A percentile compares a stretch with the other conserved stretches of the same genome.
Conservation (phyloP, 2,113 vertebrate genomes). For the Siniperca chuatsi region DNA sequence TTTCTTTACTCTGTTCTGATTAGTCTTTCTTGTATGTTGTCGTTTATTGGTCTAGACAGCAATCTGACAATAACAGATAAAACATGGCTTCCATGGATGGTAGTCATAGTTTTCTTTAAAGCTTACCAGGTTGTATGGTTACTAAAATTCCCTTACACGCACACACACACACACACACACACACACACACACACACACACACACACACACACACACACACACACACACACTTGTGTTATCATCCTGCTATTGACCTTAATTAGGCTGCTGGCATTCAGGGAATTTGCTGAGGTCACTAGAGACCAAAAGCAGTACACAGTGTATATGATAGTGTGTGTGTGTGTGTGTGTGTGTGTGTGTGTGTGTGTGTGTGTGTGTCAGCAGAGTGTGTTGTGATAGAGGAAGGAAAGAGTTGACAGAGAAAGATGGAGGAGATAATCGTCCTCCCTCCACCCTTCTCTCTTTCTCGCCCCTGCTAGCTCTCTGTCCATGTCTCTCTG, state of each 20-base stretch:
- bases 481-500: neutral
- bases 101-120: constrained; percentile 8
- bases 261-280: constrained; percentile 66
- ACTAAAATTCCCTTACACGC: constrained; percentile 6
- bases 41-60: neutral
- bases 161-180: neutral
- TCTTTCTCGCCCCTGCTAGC: neutral
- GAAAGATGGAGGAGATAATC: constrained; percentile 63
- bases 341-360: constrained; percentile 15
- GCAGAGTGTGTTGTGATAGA: constrained; percentile 35
- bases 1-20: neutral
- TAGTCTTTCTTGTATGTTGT: neutral
- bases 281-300: constrained; percentile 71
- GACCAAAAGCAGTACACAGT: constrained; percentile 38
- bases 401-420: constrained; percentile 53
- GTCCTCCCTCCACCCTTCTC: constrained; percentile 18
- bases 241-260: constrained; percentile 57
- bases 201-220: neutral
- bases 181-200: neutral
- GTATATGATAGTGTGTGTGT: neutral
- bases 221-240: constrained; percentile 11
- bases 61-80: constrained; percentile 4
- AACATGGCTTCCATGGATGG: neutral
- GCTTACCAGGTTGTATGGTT: neutral
- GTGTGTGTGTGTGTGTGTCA: neutral